Percentiles rank a stretch among this genome's conserved stretches.
Evolutionary conservation across 2,113 vertebrate genomes (phyloP).

Genomic region (Megaceryle maxima): DNA sequence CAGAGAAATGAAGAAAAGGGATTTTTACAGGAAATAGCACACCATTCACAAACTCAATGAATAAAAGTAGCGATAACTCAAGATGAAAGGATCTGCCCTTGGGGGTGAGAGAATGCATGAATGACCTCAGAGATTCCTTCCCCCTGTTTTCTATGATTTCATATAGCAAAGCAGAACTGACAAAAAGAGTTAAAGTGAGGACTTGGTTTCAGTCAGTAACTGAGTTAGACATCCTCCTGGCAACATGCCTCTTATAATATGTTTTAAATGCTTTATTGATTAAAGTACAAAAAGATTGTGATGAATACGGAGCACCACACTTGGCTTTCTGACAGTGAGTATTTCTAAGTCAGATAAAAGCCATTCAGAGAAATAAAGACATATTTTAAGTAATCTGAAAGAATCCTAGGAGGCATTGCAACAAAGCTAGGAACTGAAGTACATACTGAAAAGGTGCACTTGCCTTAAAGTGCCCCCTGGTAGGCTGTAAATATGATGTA

Average conservation of each 20-base stretch:
- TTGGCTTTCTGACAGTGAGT: neutral
- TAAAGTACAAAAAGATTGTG: neutral
- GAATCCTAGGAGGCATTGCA: neutral
- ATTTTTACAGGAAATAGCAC: conserved; percentile 51
- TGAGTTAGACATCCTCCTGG: neutral
- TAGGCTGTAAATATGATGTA: neutral
- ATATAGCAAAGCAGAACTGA: conserved; percentile 42
- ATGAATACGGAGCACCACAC: neutral
- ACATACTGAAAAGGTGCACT: neutral
- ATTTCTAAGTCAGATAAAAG: neutral
- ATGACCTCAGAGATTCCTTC: conserved; percentile 30
- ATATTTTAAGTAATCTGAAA: neutral
- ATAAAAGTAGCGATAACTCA: conserved; percentile 24
- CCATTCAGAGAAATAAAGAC: conserved; percentile 5
- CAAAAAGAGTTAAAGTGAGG: conserved; percentile 15
- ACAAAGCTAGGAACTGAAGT: neutral
- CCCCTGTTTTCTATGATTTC: conserved; percentile 25
- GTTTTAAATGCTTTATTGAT: neutral
- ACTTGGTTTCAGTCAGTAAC: conserved; percentile 14
- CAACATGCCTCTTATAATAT: neutral
- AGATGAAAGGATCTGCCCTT: conserved; percentile 46
- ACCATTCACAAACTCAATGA: conserved; percentile 42
- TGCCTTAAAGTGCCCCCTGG: neutral
- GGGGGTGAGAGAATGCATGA: conserved; percentile 35
- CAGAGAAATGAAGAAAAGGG: conserved; percentile 19